Evolutionary conservation across 2,113 vertebrate genomes (phyloP), one percentile per base, ranked within the genome.

Genomic region (Tinamus guttatus): DNA sequence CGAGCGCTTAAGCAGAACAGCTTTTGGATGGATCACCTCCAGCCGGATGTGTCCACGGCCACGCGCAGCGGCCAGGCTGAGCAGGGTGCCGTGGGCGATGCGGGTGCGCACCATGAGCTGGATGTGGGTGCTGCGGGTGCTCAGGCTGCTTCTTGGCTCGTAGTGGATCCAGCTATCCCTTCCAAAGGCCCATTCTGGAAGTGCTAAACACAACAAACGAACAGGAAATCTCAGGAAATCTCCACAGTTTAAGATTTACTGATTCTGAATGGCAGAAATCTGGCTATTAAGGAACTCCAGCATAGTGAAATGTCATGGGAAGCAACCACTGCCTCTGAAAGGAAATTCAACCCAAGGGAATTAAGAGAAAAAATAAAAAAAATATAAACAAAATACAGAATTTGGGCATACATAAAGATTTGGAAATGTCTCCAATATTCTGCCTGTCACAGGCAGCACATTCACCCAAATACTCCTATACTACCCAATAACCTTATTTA

Each of bases 111-210:
- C 96, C 79, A 98, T 97, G 90, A 99, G 95, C 92, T 98, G 99
- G 45, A 98, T 40, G 59, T 71, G 93, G 9, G 98, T 99, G 81
- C 87, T 98, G 1, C 94, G 98, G 7, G 97, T 56, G 95, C 96
- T 98, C 34, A 96, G 77, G 7, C 78, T 96, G 10, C 96, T 98
- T 97, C 98, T 96, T 3, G 98, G 97, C 93, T 98, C 98, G 28
- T 97, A 98, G 43, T 97, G 97, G 45, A 98, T 96, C 80, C 98
- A 81, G 54, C 99, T 98, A 90, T 98, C 96, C 32, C 95, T 97
- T 91, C 98, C 98, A 25, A 99, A 98, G 47, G 98, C 98, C 98
- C 98, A 99, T 94, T 99, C 99, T 30, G 98, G 98, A 28, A 98
- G 96, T 51, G 91, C 99, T 99, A 96, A 30, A 47, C 34, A 82